Conservation (phyloP, 2,888 invertebrate species). For the Laothoe populi region DNA sequence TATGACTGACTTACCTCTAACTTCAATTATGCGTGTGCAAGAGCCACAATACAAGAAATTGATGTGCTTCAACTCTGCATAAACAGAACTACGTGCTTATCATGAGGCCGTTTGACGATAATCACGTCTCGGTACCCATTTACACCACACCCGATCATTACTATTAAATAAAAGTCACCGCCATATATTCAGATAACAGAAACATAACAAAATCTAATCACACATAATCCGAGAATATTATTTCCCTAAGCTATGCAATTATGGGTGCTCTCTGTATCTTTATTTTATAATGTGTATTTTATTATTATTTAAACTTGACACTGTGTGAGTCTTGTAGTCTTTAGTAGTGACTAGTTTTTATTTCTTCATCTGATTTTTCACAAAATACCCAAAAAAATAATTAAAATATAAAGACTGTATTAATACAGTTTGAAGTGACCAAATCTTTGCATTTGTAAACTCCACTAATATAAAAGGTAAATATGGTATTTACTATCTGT, state of each 20-base stretch:
- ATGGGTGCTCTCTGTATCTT: not conserved
- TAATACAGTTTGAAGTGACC: not conserved
- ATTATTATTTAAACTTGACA: not conserved
- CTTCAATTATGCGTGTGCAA: no score
- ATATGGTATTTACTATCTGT: not conserved
- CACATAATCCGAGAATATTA: constrained; percentile 23
- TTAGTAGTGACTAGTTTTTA: not conserved
- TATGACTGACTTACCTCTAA: no score
- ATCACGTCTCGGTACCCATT: not conserved
- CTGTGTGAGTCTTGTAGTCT: not conserved
- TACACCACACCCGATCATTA: constrained; percentile 3
- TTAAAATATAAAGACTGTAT: no score
- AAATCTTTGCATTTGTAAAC: not conserved
- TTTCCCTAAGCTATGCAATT: constrained; percentile 26
- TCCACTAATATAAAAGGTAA: not conserved
- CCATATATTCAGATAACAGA: constrained; percentile 8
- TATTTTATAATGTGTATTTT: not conserved
- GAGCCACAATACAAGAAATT: no score
- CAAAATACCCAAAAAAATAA: no score
- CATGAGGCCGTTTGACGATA: not conserved
- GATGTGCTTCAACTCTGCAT: no score
- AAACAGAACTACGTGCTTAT: not conserved
- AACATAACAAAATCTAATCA: constrained; percentile 27
- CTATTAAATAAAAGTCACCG: constrained; percentile 1
- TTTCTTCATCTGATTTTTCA: no score